Conservation (phyloP, 2,888 invertebrate genomes). For the Papilio protenor region DNA sequence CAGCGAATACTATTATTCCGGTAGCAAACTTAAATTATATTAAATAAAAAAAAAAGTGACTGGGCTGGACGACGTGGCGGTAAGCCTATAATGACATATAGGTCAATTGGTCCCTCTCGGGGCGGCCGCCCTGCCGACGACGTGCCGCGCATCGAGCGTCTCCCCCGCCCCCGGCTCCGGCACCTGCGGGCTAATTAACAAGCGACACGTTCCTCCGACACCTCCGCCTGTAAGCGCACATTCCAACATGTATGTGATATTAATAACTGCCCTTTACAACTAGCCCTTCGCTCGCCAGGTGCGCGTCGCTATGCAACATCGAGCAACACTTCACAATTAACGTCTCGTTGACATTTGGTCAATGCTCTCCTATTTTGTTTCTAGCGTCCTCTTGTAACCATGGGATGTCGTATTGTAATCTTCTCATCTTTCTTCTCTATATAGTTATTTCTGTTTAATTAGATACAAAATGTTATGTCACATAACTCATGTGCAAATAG, state of each 20-base stretch:
- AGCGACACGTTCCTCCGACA: background rate
- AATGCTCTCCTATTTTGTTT: too few species aligned
- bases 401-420: background rate
- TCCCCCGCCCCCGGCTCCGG: background rate
- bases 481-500: background rate
- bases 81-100: slow-evolving; percentile 2
- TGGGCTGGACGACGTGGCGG: background rate
- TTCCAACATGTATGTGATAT: background rate
- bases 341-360: too few species aligned
- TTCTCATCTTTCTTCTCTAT: background rate
- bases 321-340: too few species aligned
- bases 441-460: background rate
- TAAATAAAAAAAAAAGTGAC: background rate
- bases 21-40: too few species aligned
- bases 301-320: too few species aligned
- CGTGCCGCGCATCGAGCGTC: background rate
- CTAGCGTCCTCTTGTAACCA: too few species aligned
- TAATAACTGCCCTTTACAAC: slow-evolving; percentile 1
- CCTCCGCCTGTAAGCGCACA: background rate
- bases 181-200: slow-evolving; percentile 10
- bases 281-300: too few species aligned
- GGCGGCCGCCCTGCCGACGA: background rate
- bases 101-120: background rate
- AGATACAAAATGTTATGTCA: background rate
- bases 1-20: background rate